phyloP scores from a whole-genome alignment of 2,888 invertebrate species.

The Aproaerema taeniolella region DNA sequence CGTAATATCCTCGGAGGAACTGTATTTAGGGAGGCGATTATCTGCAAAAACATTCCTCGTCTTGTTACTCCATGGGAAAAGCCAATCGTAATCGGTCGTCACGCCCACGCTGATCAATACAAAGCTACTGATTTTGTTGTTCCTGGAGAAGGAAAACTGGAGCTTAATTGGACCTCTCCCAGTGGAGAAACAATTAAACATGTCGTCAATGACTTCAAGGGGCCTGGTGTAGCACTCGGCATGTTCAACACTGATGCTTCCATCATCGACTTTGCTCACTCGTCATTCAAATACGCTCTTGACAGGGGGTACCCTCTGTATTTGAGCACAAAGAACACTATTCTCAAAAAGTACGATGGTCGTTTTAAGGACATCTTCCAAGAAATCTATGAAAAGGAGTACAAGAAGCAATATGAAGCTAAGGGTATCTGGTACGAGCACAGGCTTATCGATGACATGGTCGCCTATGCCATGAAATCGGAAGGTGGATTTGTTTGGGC shows the following conservation, averaged over 20 bases:
- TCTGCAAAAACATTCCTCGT: constrained; percentile 95
- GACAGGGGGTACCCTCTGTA: constrained; percentile 92
- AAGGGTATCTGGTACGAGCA: constrained; percentile 98
- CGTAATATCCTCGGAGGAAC: constrained; percentile 92
- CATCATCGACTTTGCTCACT: constrained; percentile 95
- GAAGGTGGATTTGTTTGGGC: constrained; percentile 99
- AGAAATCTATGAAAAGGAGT: constrained; percentile 93
- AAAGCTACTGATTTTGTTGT: constrained; percentile 98
- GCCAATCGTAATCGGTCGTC: constrained; percentile 98
- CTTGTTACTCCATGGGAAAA: constrained; percentile 96
- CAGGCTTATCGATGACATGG: constrained; percentile 99
- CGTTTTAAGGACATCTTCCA: constrained; percentile 98
- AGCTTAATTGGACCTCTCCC: constrained; percentile 87
- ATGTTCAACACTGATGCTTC: constrained; percentile 98
- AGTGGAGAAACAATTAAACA: constrained; percentile 81
- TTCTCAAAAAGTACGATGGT: constrained; percentile 97
- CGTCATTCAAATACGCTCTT: constrained; percentile 94
- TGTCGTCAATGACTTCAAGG: constrained; percentile 90
- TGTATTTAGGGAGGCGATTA: constrained; percentile 90
- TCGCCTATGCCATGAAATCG: constrained; percentile 97
- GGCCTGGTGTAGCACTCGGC: constrained; percentile 93
- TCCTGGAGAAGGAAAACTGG: constrained; percentile 92
- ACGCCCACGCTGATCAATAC: constrained; percentile 98
- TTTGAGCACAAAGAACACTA: constrained; percentile 97
- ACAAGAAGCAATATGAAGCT: constrained; percentile 89